phyloP scores from a whole-genome alignment of 2,113 vertebrate species.

The Scomber colias region DNA sequence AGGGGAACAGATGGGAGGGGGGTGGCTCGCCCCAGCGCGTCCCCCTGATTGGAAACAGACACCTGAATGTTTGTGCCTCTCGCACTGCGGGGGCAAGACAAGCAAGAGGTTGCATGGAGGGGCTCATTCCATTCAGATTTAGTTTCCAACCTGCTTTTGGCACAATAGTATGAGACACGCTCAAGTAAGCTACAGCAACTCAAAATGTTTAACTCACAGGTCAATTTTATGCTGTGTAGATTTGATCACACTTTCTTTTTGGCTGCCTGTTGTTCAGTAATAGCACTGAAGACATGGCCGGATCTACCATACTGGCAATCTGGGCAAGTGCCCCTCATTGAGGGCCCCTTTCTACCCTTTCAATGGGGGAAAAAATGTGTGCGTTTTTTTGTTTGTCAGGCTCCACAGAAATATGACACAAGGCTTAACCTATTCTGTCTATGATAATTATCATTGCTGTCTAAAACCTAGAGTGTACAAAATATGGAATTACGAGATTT shows the following conservation, averaged over 20 bases:
- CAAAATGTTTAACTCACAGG: background rate
- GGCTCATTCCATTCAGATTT: conserved; percentile 17
- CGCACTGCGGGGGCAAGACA: background rate
- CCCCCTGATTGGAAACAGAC: conserved; percentile 65
- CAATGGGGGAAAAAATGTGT: too few species aligned
- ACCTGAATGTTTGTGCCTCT: conserved; percentile 40
- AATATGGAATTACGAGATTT: too few species aligned
- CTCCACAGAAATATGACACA: too few species aligned
- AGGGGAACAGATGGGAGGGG: background rate
- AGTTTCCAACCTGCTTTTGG: conserved; percentile 9
- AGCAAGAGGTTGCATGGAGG: conserved; percentile 10
- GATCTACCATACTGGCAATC: too few species aligned
- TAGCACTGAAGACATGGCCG: background rate
- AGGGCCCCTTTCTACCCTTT: too few species aligned
- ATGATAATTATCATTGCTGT: too few species aligned
- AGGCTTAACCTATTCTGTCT: too few species aligned
- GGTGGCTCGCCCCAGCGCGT: background rate
- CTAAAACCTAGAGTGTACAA: too few species aligned
- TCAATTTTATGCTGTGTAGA: background rate
- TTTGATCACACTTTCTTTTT: conserved; percentile 3
- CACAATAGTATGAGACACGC: background rate
- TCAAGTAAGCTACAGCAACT: background rate
- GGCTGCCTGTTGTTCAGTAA: background rate
- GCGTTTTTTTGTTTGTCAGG: too few species aligned
- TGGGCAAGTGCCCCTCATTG: too few species aligned